Evolutionary conservation across 2,888 invertebrate species (phyloP).

Genomic region (Rhamnusium bicolor): DNA sequence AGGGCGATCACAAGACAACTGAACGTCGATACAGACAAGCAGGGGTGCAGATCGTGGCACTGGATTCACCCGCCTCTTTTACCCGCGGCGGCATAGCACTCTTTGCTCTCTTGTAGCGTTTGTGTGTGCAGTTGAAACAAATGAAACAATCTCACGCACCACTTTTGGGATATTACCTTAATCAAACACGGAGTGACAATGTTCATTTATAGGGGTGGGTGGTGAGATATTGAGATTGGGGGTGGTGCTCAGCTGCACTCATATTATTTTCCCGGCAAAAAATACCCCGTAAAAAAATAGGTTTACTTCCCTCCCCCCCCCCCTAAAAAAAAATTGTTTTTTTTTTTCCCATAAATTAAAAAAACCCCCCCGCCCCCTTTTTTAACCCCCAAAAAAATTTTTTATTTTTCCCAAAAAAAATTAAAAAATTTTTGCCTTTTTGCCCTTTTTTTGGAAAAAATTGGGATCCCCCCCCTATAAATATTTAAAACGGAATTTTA

Average conservation of each 20-base stretch:
- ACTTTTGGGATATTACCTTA: conserved; percentile 68
- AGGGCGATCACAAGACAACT: conserved; percentile 50
- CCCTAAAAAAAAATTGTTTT: no score
- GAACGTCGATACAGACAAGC: conserved; percentile 43
- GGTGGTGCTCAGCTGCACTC: conserved; percentile 41
- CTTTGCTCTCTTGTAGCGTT: conserved; percentile 44
- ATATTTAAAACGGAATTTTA: no score
- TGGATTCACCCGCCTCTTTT: conserved; percentile 36
- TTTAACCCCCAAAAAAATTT: no score
- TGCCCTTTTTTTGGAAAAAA: no score
- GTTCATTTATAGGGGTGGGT: conserved; percentile 41
- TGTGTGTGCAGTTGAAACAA: conserved; percentile 54
- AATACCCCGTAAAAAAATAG: no score
- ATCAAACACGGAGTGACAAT: conserved; percentile 65
- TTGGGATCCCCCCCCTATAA: no score
- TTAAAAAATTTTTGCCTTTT: no score
- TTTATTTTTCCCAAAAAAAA: no score
- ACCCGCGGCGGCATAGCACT: conserved; percentile 32
- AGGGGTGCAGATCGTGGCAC: conserved; percentile 38
- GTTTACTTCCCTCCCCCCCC: no score
- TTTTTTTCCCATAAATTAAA: no score
- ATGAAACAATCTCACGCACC: conserved; percentile 69
- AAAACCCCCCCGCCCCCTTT: no score
- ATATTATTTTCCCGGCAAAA: no score
- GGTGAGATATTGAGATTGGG: conserved; percentile 41